Evolutionary conservation across 2,888 invertebrate species (phyloP), one percentile per base, ranked within the genome.

Genomic region (Drosophila algonquin): DNA sequence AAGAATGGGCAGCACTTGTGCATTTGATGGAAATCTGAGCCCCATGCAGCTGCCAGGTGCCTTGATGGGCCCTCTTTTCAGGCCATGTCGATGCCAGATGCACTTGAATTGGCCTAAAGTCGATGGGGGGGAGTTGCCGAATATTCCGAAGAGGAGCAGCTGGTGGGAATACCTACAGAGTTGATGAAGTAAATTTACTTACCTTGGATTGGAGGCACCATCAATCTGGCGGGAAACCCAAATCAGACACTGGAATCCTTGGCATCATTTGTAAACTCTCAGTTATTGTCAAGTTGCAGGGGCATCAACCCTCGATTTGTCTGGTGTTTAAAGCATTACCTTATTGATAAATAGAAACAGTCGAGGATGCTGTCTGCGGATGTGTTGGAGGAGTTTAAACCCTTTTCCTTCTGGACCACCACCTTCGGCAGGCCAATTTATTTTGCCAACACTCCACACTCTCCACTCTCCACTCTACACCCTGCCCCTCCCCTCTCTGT

Each of bases 361-460:
- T 2, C n/a, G n/a, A 40, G 6, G 1, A 6, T 14, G 10, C n/a
- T n/a, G 35, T 35, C 1, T 45, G 35, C 16, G 21, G 32, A 24
- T n/a, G 44, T 52, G 48, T 30, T 21, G 24, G 3, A 3, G 18
- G 40, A 40, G 35, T 44, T 35, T 40, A 16, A 63, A 56, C 65
- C 51, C 65, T 67, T 50, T 63, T 67, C 5, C 24, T 18, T 45
- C 14, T n/a, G 35, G 50, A n/a, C 65, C 67, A 45, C 72, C 68
- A 76, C 79, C 75, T 77, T 82, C 65, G 75, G 72, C 76, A 65
- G 32, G 69, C 77, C 82, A 77, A 83, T 83, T 83, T 83, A 86
- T 83, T 83, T 79, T 63, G 75, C n/a, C 79, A 83, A 81, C 82
- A 86, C 82, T 83, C 83, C 77, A 81, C 82, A 86, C 82, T 83